Percentiles rank a stretch among this genome's conserved stretches.
phyloP scores from a whole-genome alignment of 2,113 vertebrate species.

The Macrotus californicus region DNA sequence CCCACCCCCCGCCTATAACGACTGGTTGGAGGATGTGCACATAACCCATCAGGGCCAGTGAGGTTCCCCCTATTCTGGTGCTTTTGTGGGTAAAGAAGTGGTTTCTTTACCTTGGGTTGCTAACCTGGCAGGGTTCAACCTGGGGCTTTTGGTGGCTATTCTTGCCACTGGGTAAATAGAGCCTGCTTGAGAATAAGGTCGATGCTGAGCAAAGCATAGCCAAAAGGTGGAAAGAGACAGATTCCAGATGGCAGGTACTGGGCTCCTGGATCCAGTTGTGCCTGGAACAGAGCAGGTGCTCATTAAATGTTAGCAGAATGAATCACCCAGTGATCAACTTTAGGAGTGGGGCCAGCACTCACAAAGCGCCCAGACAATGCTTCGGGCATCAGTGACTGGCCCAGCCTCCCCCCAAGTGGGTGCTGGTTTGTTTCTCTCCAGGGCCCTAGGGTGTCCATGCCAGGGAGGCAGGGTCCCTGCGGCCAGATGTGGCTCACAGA shows the following conservation, averaged over 20 bases:
- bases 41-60: not conserved
- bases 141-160: not conserved
- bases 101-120: not conserved
- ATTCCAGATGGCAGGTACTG: not conserved
- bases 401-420: accelerated
- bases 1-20: no score
- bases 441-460: not conserved
- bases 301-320: not conserved
- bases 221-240: not conserved
- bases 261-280: not conserved
- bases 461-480: not conserved
- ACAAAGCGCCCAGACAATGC: not conserved
- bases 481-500: not conserved
- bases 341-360: not conserved
- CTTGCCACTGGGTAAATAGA: not conserved
- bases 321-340: not conserved
- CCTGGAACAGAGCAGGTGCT: not conserved
- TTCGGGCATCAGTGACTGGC: no score
- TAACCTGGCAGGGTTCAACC: not conserved
- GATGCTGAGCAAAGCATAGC: not conserved
- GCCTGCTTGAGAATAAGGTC: not conserved
- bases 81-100: not conserved
- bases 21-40: not conserved
- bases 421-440: not conserved
- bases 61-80: not conserved